Base-by-base conservation (phyloP, 2,113 vertebrate genomes). In the Tricholaema leucomelas region DNA sequence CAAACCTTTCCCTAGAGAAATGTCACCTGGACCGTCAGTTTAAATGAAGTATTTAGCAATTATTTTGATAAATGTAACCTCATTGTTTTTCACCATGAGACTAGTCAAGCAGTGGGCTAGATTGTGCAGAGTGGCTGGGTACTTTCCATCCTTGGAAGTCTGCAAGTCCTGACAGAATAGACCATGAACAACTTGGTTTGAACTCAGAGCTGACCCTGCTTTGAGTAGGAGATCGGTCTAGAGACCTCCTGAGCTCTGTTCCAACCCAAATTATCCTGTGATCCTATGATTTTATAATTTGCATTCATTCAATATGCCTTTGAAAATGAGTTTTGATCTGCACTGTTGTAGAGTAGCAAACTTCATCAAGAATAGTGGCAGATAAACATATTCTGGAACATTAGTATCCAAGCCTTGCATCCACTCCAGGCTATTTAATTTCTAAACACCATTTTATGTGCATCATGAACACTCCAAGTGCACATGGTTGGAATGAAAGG, bases 361-460 rank as follows among this genome's bases (percentile, higher is more conserved):
- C 25, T 46, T 38, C 33, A 55, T 1, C 4, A 30, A 50, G 30
- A 10, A 2, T 40, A 33, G 12, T 25, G 44, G 25, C 2, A 16
- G 36, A 12, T 50, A 50, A 40, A 12, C 8, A 5, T 28, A 46
- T 15, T 44, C 8, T 9, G 44, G 25, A 74, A 6, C 5, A 5
- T 3, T 65, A 33, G 30, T 60, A 61, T 38, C 42, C 16, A 69
- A 64, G 15, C 15, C 21, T 60, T 86, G 8, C 13, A 6, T 56
- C 2, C 2, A 21, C 4, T 3, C 10, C 23, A 58, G 21, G 21
- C 12, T 58, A 28, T 19, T 21, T 21, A 40, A 24, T 3, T 30
- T 61, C 18, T 46, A 61, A 66, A 5, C 1, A 1, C 9, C 7
- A 5, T 7, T 1, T 0, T 9, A 6, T 3, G 6, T 31, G n/a